These are phyloP conservation scores for Chelon labrosus DNA, from an alignment of 2,797 vertebrate species.

Conservation along the genomic window DNA sequence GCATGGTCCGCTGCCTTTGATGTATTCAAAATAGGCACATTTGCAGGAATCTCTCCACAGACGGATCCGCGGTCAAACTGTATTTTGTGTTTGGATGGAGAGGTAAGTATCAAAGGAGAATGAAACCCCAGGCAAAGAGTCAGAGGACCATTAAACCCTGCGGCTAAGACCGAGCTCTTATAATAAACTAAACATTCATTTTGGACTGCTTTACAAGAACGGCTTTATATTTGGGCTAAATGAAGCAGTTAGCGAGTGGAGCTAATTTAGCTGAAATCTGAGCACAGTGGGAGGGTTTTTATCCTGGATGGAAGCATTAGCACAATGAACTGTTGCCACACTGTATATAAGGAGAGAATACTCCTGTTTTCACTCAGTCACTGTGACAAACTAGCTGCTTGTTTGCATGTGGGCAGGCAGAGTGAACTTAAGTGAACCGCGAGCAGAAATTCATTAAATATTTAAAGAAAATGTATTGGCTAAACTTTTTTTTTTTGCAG, in stretches of 20 bases:
- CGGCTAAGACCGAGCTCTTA: constrained; percentile 32
- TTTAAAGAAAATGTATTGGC: constrained; percentile 3
- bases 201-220: constrained; percentile 26
- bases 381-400: not conserved
- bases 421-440: constrained; percentile 20
- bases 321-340: constrained; percentile 18
- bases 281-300: constrained; percentile 25
- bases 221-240: constrained; percentile 32
- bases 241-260: constrained; percentile 24
- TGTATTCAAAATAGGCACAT: constrained; percentile 28
- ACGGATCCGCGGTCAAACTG: constrained; percentile 26
- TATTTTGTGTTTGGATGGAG: constrained; percentile 14
- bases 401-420: not conserved
- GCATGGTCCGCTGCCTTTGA: constrained; percentile 18
- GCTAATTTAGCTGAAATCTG: constrained; percentile 31
- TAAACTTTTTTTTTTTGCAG: constrained; percentile 18
- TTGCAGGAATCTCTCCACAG: constrained; percentile 6
- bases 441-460: constrained; percentile 11
- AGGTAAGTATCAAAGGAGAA: constrained; percentile 49
- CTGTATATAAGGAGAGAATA: not conserved
- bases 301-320: constrained; percentile 25
- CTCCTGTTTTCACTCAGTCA: constrained; percentile 2
- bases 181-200: constrained; percentile 39
- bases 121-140: constrained; percentile 37
- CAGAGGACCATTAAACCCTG: constrained; percentile 23